These are phyloP conservation scores for Plagodis dolabraria DNA, from an alignment of 2,888 invertebrate species.

Conservation along the genomic window DNA sequence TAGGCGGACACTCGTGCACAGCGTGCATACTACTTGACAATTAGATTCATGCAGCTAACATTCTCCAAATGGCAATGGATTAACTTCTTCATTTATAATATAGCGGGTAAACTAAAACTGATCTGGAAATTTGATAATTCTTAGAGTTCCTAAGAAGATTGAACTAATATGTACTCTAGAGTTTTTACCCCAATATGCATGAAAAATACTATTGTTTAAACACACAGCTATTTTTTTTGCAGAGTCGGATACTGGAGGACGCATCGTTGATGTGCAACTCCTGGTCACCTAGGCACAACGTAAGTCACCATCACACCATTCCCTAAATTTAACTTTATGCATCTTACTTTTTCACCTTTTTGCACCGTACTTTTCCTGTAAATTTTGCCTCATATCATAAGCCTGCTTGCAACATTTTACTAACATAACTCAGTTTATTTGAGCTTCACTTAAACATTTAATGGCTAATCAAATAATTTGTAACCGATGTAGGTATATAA, in stretches of 20 bases:
- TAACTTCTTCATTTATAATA: too few species aligned
- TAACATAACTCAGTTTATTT: neutral
- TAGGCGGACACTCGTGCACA: too few species aligned
- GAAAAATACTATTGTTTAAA: constrained; percentile 45
- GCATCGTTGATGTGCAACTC: constrained; percentile 96
- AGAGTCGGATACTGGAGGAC: constrained; percentile 96
- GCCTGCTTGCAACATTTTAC: too few species aligned
- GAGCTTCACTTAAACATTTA: neutral
- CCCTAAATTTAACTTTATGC: neutral
- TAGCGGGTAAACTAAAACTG: too few species aligned
- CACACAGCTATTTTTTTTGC: constrained; percentile 79
- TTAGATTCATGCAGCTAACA: too few species aligned
- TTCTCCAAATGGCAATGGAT: too few species aligned
- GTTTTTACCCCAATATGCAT: constrained; percentile 37
- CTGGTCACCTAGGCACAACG: constrained; percentile 95
- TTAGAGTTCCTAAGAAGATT: too few species aligned
- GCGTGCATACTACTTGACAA: too few species aligned
- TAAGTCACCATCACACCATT: constrained; percentile 82
- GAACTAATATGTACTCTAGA: too few species aligned
- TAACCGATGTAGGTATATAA: neutral
- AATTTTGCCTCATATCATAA: too few species aligned
- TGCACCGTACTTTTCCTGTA: too few species aligned
- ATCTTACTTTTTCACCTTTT: neutral
- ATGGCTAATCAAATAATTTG: neutral
- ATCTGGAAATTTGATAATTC: too few species aligned